These are phyloP conservation scores for Scomber colias DNA, from an alignment of 2,113 vertebrate genomes.

Conservation along the genomic window DNA sequence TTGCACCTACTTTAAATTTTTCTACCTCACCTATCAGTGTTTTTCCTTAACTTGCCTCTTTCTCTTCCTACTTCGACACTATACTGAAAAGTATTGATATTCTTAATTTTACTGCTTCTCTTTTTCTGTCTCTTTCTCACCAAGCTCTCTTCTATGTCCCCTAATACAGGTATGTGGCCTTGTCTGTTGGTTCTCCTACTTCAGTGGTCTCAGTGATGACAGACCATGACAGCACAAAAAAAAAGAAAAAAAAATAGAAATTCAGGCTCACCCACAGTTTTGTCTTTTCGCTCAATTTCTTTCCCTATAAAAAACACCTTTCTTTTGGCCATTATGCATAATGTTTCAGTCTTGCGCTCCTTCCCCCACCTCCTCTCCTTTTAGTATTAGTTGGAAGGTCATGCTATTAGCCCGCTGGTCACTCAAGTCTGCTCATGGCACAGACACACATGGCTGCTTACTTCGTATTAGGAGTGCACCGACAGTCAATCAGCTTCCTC, in stretches of 20 bases:
- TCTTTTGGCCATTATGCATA: neutral
- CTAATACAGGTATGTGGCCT: neutral
- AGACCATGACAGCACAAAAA: neutral
- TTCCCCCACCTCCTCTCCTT: neutral
- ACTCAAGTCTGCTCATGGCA: conserved; percentile 24
- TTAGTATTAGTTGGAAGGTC: conserved; percentile 17
- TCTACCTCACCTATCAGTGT: neutral
- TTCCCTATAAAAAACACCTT: neutral
- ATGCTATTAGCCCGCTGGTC: conserved; percentile 45
- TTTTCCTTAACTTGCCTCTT: neutral
- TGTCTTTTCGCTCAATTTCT: neutral
- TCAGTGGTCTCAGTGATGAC: neutral
- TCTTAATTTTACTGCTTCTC: neutral
- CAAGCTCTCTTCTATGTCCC: conserved; percentile 24
- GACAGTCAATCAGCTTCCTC: conserved; percentile 44
- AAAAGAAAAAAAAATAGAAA: neutral
- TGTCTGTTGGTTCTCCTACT: neutral
- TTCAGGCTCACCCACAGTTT: too few relatives aligned
- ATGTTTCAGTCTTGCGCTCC: neutral
- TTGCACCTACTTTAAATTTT: neutral
- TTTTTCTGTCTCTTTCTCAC: neutral
- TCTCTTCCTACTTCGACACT: conserved; percentile 9
- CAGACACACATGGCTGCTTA: conserved; percentile 42
- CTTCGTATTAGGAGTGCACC: conserved; percentile 10
- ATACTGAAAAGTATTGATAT: conserved; percentile 21